Evolutionary conservation across 2,797 vertebrate genomes (phyloP).

Genomic region (Pseudochaenichthys georgianus): DNA sequence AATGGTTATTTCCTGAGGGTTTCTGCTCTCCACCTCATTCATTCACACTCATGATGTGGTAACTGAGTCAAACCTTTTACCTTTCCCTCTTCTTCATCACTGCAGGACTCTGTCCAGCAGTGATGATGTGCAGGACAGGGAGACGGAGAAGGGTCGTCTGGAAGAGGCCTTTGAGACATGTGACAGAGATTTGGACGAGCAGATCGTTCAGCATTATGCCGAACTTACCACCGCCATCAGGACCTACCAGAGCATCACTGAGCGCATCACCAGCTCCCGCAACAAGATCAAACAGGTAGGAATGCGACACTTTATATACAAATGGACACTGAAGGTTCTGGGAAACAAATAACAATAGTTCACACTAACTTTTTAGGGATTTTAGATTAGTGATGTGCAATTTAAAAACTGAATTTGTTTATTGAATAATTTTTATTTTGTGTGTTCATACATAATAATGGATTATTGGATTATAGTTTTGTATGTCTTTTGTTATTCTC

Average conservation of each 20-base stretch:
- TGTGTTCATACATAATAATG: neutral
- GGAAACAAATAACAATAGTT: neutral
- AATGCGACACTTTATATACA: neutral
- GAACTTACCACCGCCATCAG: constrained; percentile 97
- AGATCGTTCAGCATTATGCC: constrained; percentile 96
- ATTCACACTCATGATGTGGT: neutral
- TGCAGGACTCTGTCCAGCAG: constrained; percentile 94
- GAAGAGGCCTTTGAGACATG: constrained; percentile 97
- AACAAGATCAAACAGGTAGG: constrained; percentile 96
- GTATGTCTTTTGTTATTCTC: constrained; percentile 7
- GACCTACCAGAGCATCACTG: constrained; percentile 99
- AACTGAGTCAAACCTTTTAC: neutral
- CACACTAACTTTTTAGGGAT: neutral
- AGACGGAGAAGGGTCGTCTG: constrained; percentile 95
- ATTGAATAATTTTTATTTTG: constrained; percentile 18
- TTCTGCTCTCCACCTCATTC: neutral
- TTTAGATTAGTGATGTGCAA: constrained; percentile 9
- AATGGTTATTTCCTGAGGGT: neutral
- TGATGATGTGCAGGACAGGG: constrained; percentile 95
- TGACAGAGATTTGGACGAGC: constrained; percentile 92
- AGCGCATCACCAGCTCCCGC: constrained; percentile 96
- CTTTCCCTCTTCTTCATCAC: neutral
- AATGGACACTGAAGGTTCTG: neutral
- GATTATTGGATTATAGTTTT: constrained; percentile 1
- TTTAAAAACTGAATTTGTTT: constrained; percentile 10